A percentile compares a stretch with the other conserved stretches of the same genome.
Conservation (phyloP, 2,113 vertebrate genomes). For the Marmota monax region DNA sequence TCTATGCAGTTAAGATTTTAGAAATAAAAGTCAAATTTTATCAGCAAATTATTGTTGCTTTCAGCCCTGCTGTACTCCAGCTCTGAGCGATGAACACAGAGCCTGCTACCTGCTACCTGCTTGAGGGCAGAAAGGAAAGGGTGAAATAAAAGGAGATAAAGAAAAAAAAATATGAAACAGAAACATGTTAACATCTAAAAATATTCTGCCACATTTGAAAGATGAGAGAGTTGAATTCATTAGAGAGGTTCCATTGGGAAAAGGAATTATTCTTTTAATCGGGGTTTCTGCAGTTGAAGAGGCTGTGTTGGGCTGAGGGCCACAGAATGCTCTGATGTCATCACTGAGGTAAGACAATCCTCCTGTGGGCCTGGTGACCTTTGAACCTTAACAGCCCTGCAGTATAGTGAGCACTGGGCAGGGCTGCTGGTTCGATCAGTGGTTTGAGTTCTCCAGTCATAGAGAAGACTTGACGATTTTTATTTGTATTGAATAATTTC, state of each 20-base stretch:
- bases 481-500: conserved; percentile 22
- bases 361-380: conserved; percentile 46
- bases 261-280: not conserved
- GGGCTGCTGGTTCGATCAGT: conserved; percentile 18
- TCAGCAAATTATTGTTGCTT: not conserved
- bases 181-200: conserved; percentile 54
- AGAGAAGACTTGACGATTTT: not conserved
- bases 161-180: not conserved
- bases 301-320: not conserved
- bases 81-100: not conserved
- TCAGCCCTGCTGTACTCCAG: not conserved
- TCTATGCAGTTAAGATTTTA: not conserved
- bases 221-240: conserved; percentile 46
- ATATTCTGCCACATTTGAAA: conserved; percentile 50
- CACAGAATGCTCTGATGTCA: conserved; percentile 69
- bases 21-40: conserved; percentile 23
- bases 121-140: conserved; percentile 35
- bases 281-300: not conserved
- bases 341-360: conserved; percentile 64
- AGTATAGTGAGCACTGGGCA: not conserved
- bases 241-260: not conserved
- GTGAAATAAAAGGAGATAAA: conserved; percentile 19
- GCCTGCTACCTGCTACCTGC: not conserved
- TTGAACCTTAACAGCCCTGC: conserved; percentile 70
- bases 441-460: conserved; percentile 26